Conservation (phyloP, 2,113 vertebrate genomes). For the Maccullochella peelii region DNA sequence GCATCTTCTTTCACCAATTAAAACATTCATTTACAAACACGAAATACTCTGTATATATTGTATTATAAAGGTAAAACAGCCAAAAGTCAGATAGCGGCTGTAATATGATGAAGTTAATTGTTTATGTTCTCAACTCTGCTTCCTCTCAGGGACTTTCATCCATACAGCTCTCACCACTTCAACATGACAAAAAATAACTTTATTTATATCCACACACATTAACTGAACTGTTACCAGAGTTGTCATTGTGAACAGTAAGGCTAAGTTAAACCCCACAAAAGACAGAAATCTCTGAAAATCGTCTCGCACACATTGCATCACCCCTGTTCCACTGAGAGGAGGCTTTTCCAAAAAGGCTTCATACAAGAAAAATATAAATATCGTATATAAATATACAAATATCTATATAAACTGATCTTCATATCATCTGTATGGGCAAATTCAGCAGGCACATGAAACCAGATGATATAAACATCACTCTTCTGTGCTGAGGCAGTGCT, state of each 20-base stretch:
- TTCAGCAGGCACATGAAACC: slow-evolving; percentile 79
- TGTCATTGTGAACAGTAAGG: slow-evolving; percentile 44
- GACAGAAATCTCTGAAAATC: slow-evolving; percentile 1
- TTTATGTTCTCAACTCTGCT: background rate
- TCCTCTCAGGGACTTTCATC: slow-evolving; percentile 32
- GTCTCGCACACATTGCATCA: slow-evolving; percentile 51
- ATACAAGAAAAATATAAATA: slow-evolving; percentile 34
- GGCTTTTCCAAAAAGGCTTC: slow-evolving; percentile 48
- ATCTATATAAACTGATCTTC: slow-evolving; percentile 35
- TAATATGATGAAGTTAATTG: slow-evolving; percentile 8
- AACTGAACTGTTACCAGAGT: slow-evolving; percentile 26
- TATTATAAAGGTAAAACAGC: slow-evolving; percentile 17
- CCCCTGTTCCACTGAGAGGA: slow-evolving; percentile 30
- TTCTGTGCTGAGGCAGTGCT: slow-evolving; percentile 59
- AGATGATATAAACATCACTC: slow-evolving; percentile 65
- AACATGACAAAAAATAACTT: slow-evolving; percentile 13
- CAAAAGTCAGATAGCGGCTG: slow-evolving; percentile 48
- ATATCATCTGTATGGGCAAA: slow-evolving; percentile 67
- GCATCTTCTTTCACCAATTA: slow-evolving; percentile 38
- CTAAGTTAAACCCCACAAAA: slow-evolving; percentile 26
- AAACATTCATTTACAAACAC: slow-evolving; percentile 40
- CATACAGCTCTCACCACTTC: slow-evolving; percentile 21
- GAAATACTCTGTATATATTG: slow-evolving; percentile 11
- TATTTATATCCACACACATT: background rate
- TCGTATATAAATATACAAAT: slow-evolving; percentile 10